Base-by-base conservation (phyloP, 2,888 invertebrate species). In the Hirtodrosophila alboralis region DNA sequence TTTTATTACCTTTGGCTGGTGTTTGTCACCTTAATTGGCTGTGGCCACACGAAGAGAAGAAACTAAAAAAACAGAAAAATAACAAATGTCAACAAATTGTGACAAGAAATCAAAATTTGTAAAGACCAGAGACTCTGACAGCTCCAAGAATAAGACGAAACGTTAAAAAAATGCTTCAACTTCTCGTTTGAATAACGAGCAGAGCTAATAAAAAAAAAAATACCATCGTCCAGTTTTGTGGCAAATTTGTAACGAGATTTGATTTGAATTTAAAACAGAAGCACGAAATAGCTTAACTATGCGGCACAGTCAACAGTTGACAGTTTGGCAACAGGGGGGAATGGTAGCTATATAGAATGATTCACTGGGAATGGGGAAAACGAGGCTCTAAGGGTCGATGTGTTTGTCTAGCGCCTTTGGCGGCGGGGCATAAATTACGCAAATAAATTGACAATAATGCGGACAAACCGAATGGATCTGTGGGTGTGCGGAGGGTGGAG, bases 241-340 rank as follows among this genome's bases (percentile, higher is more conserved):
- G 58, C 52, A 54, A 73, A 79, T 71, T 73, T 67, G 68, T 69
- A 71, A 84, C 59, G 61, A 81, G 86, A 84, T 87, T 87, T 81
- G 77, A 88, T 88, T 88, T 88, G 88, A 83, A 83, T 87, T 86
- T 88, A 77, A 85, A 86, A 80, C 63, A 85, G 83, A 69, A 44
- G 57, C 59, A 62, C 59, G 56, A 72, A 69, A 73, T 72, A 67
- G 79, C 85, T 78, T 80, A 76, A 66, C 81, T 76, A 68, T 54
- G 61, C n/a, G 58, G 44, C 45, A 36, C 31, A 49, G 75, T 56
- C 84, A 71, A 57, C 80, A 83, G 84, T 60, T 79, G 71, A 68
- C 70, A 68, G 54, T 9, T 12, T 7, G 40, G 40, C 12, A 10
- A n/a, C n/a, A n/a, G n/a, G 10, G 14, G 28, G 7, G 30, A 5